Percentiles rank a stretch among this genome's conserved stretches.
Conservation (phyloP, 2,797 vertebrate species). For the Strix occidentalis region DNA sequence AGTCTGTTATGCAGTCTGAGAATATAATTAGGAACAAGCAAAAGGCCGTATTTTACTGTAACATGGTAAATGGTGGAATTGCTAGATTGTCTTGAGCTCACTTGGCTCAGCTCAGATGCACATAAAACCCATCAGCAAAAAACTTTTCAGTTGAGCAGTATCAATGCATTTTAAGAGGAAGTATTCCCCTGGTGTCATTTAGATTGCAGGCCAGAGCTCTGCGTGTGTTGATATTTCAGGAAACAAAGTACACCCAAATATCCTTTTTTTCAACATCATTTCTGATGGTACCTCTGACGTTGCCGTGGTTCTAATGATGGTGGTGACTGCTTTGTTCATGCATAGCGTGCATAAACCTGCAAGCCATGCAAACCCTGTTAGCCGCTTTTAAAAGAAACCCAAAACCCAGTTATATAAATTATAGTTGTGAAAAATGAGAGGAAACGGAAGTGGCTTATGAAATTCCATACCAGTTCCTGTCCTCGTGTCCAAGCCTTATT, state of each 20-base stretch:
- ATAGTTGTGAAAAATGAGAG: background rate
- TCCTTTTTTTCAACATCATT: rapidly evolving
- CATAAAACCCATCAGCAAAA: background rate
- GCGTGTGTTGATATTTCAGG: background rate
- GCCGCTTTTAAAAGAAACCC: background rate
- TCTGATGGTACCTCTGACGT: background rate
- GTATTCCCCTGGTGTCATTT: background rate
- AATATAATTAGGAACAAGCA: background rate
- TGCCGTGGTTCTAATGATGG: rapidly evolving
- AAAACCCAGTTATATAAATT: background rate
- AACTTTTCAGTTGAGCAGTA: background rate
- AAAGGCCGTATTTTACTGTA: background rate
- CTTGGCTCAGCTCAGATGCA: background rate
- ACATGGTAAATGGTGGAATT: background rate
- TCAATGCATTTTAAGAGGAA: background rate
- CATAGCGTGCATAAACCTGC: background rate
- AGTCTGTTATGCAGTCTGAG: background rate
- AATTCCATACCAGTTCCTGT: background rate
- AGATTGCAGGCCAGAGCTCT: background rate
- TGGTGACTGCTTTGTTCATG: background rate
- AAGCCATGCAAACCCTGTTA: background rate
- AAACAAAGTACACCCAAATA: background rate
- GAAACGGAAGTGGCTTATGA: background rate
- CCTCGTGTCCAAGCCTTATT: background rate
- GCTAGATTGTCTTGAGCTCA: background rate